Evolutionary conservation across 37 sponge, comb jelly and placozoan genomes (phyloP).

Genomic region (Hormiphora californensis): DNA sequence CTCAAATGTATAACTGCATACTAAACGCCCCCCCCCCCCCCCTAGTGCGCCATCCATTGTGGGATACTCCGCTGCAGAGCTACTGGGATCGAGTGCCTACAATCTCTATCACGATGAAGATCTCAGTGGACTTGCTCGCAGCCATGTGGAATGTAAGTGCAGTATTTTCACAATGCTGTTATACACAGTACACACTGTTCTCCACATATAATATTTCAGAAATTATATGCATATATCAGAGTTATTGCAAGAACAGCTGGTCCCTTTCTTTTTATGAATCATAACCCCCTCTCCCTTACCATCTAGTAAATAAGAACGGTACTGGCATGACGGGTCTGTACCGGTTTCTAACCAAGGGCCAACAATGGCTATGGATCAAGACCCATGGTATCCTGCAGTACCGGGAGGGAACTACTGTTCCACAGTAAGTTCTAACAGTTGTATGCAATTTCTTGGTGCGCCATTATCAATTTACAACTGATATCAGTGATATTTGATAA

Average conservation of each 20-base stretch:
- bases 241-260: no score
- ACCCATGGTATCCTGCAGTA: slow-evolving; percentile 18
- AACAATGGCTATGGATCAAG: slow-evolving; percentile 47
- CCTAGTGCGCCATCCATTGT: background rate
- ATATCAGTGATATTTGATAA: no score
- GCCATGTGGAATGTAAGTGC: slow-evolving; percentile 8
- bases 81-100: slow-evolving; percentile 9
- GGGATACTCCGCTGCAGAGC: slow-evolving; percentile 6
- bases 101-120: slow-evolving; percentile 35
- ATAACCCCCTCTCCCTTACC: no score
- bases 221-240: no score
- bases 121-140: background rate
- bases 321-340: slow-evolving; percentile 30
- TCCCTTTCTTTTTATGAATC: no score
- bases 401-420: slow-evolving; percentile 20
- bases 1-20: no score
- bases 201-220: no score
- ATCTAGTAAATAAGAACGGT: slow-evolving; percentile 15
- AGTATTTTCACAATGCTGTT: no score
- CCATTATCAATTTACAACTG: no score
- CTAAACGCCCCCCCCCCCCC: background rate
- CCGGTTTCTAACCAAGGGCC: slow-evolving; percentile 46
- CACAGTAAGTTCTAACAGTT: no score
- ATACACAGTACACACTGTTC: no score
- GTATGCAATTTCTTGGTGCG: no score